A percentile compares a stretch with the other conserved stretches of the same genome.
phyloP scores from a whole-genome alignment of 2,113 vertebrate species.

The Rhagologus leucostigma region DNA sequence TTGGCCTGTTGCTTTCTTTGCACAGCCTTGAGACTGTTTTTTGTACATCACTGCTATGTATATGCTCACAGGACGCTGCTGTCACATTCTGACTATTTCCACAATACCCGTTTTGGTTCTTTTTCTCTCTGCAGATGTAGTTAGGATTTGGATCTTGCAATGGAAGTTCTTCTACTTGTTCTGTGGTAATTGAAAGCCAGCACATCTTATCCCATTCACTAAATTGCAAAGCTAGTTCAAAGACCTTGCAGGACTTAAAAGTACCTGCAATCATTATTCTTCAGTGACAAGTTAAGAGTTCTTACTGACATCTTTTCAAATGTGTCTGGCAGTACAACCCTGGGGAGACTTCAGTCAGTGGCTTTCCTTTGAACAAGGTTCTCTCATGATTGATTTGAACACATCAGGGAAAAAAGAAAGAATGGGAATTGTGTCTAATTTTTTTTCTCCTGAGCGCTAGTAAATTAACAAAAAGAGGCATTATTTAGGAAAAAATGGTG shows the following conservation, averaged over 20 bases:
- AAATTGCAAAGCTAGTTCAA: not conserved
- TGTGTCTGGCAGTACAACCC: not conserved
- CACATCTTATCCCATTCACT: not conserved
- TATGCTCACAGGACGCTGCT: not conserved
- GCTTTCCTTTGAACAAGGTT: not conserved
- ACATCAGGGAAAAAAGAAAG: not conserved
- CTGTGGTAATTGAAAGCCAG: not conserved
- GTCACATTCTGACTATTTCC: not conserved
- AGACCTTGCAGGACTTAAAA: not conserved
- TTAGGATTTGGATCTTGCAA: not conserved
- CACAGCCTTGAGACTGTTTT: not conserved
- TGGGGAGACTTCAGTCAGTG: not conserved
- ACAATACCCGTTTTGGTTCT: not conserved
- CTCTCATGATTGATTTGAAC: not conserved
- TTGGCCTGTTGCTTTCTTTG: not conserved
- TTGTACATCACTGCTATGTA: not conserved
- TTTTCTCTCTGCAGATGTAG: not conserved
- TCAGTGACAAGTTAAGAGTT: not conserved
- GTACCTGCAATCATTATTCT: not conserved
- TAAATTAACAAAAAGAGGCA: not conserved
- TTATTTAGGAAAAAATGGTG: not conserved
- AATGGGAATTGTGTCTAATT: not conserved
- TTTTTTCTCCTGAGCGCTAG: not conserved
- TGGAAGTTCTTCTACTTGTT: not conserved
- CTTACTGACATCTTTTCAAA: not conserved